phyloP scores from a whole-genome alignment of 2,113 vertebrate species.

The Colaptes auratus region DNA sequence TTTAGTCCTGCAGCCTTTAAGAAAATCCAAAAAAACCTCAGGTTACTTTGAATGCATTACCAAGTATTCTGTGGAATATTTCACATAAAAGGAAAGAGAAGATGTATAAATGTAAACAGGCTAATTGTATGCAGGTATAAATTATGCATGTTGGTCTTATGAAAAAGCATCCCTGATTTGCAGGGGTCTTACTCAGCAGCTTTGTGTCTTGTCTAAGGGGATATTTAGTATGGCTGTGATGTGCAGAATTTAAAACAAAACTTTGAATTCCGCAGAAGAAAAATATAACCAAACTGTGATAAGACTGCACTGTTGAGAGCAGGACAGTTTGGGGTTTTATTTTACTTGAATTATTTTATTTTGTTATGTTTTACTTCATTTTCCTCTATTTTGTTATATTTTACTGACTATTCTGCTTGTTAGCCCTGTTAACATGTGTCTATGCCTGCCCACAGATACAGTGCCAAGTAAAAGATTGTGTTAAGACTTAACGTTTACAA shows the following conservation, averaged over 20 bases:
- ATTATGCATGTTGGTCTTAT: slow-evolving; percentile 86
- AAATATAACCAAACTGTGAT: slow-evolving; percentile 66
- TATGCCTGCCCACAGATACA: slow-evolving; percentile 1
- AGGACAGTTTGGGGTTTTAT: not conserved
- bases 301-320: slow-evolving; percentile 47
- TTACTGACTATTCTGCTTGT: slow-evolving; percentile 56
- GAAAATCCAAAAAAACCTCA: not conserved
- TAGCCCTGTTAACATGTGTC: slow-evolving; percentile 7
- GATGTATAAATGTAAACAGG: slow-evolving; percentile 85
- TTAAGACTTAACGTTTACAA: slow-evolving; percentile 62
- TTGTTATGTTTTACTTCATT: slow-evolving; percentile 23
- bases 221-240: slow-evolving; percentile 86
- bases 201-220: slow-evolving; percentile 80
- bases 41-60: slow-evolving; percentile 79
- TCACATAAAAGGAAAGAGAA: slow-evolving; percentile 82
- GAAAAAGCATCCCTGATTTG: slow-evolving; percentile 83
- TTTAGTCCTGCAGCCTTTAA: slow-evolving; percentile 71
- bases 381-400: slow-evolving; percentile 38
- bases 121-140: slow-evolving; percentile 88
- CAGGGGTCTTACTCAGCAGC: slow-evolving; percentile 85
- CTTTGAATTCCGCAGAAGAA: slow-evolving; percentile 74
- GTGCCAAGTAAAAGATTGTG: slow-evolving; percentile 46
- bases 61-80: slow-evolving; percentile 78
- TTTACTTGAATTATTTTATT: slow-evolving; percentile 27
- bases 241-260: slow-evolving; percentile 85